phyloP scores from a whole-genome alignment of 2,113 vertebrate genomes.

The Pygathrix nemaeus region DNA sequence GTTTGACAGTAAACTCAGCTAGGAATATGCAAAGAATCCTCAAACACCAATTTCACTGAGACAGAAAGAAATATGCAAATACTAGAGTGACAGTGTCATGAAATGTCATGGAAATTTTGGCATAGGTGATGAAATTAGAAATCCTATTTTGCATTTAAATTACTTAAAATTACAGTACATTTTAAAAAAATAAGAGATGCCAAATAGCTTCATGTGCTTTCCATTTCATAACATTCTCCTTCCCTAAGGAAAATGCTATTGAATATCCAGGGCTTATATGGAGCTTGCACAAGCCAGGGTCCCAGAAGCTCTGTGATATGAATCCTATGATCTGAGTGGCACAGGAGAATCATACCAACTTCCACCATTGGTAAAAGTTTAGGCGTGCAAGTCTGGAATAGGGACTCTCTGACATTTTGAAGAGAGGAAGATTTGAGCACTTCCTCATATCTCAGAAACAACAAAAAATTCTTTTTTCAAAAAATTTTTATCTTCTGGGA shows the following conservation, averaged over 20 bases:
- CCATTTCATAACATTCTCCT: neutral
- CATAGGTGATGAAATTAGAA: neutral
- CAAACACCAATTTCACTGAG: constrained; percentile 5
- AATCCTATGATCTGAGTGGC: neutral
- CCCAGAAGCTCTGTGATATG: neutral
- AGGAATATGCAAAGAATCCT: neutral
- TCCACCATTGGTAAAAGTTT: neutral
- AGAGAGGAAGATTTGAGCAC: neutral
- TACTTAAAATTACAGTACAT: neutral
- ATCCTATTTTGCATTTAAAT: constrained; percentile 17
- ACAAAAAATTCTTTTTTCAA: neutral
- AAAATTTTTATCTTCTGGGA: neutral
- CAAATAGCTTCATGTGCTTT: neutral
- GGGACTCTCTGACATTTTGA: neutral
- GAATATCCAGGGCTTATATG: neutral
- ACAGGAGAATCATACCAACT: neutral
- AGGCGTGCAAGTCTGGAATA: neutral
- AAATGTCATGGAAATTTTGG: constrained; percentile 45
- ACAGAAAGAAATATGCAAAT: constrained; percentile 41
- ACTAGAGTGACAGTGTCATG: neutral
- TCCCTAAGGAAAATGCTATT: neutral
- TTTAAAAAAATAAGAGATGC: neutral
- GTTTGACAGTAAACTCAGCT: neutral
- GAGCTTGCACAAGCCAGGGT: neutral
- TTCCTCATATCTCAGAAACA: neutral